Conservation (phyloP, 2,113 vertebrate genomes). For the Mixornis gularis region DNA sequence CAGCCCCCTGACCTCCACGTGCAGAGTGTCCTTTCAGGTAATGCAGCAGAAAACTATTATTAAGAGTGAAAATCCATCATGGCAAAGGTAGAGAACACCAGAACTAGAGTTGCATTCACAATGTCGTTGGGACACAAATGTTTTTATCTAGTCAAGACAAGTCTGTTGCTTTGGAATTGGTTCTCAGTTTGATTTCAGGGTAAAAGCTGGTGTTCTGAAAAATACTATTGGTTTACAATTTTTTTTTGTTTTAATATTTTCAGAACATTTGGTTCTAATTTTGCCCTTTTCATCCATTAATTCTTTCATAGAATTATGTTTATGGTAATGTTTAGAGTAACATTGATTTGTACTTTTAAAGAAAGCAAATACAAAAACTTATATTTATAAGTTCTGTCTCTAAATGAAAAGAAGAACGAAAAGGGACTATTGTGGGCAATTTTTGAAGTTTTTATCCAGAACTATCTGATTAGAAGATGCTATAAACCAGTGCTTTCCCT, state of each 20-base stretch:
- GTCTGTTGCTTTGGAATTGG: neutral
- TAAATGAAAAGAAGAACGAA: neutral
- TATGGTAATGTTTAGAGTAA: neutral
- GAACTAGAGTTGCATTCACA: neutral
- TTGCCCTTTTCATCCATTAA: neutral
- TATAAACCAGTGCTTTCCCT: neutral
- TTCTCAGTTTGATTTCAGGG: neutral
- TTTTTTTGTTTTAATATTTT: neutral
- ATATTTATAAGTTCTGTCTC: neutral
- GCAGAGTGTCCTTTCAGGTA: neutral
- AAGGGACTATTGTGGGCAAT: neutral
- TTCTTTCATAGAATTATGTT: neutral
- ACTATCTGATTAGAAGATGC: neutral
- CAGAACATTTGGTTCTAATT: neutral
- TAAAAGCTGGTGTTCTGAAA: neutral
- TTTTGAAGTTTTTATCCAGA: neutral
- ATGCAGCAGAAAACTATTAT: neutral
- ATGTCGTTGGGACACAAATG: neutral
- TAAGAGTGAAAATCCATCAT: neutral
- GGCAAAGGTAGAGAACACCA: neutral
- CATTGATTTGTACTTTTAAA: neutral
- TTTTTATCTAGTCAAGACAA: neutral
- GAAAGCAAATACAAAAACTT: neutral
- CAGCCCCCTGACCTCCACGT: rapidly evolving
- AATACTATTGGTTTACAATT: neutral